These are phyloP conservation scores for Lithobius niger DNA, from an alignment of 1,140 invertebrate species.

Conservation along the genomic window DNA sequence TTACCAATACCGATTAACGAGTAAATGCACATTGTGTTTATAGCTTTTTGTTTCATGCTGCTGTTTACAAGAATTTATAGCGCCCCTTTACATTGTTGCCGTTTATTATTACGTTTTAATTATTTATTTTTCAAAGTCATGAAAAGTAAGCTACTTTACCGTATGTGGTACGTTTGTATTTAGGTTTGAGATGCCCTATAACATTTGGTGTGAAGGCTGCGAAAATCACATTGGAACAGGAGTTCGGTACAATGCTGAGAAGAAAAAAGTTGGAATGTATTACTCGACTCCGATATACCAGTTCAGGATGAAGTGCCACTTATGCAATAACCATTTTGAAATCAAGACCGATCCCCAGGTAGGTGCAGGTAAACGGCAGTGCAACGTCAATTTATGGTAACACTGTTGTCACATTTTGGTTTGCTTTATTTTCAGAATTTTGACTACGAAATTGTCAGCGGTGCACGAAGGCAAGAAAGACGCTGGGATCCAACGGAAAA, in stretches of 20 bases:
- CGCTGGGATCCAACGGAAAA: constrained; percentile 95
- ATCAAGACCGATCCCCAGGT: constrained; percentile 97
- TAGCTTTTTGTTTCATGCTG: too few species aligned
- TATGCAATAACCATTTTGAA: constrained; percentile 94
- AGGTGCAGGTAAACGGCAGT: too few species aligned
- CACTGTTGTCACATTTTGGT: too few species aligned
- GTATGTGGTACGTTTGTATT: too few species aligned
- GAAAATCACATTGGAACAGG: constrained; percentile 98
- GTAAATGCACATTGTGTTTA: too few species aligned
- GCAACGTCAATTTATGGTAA: too few species aligned
- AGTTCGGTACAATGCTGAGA: constrained; percentile 97
- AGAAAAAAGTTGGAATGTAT: constrained; percentile 97
- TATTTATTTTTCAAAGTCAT: too few species aligned
- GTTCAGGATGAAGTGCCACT: constrained; percentile 98
- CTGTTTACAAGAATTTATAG: too few species aligned
- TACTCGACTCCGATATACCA: constrained; percentile 95
- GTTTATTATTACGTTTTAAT: too few species aligned
- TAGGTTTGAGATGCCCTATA: constrained; percentile 99
- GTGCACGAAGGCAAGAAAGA: constrained; percentile 90
- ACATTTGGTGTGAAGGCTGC: constrained; percentile 98
- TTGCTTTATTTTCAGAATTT: constrained; percentile 63
- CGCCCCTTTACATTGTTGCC: too few species aligned
- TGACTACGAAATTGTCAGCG: constrained; percentile 90
- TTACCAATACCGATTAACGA: too few species aligned
- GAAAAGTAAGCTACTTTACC: too few species aligned